Base-by-base conservation (phyloP, 2,888 invertebrate species). In the Folsomia candida region DNA sequence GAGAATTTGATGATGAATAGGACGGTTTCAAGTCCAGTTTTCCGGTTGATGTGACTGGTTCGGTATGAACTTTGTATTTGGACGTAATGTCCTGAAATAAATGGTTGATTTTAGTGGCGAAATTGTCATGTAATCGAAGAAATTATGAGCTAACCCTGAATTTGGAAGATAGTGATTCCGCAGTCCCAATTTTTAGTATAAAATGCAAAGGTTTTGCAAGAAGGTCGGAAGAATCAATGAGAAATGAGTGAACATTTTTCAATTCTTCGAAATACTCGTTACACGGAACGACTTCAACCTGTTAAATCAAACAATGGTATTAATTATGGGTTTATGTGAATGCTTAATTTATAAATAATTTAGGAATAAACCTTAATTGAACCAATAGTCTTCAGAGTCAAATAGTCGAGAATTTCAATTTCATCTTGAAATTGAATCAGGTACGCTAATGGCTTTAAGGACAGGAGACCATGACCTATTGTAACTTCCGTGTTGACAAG, bases 391-490 rank as follows among this genome's bases (percentile, higher is more conserved):
- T 66, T 62, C 24, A 71, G 67, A 3, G 22, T 69, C 2, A 67
- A 4, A 20, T 59, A 67, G 18, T 69, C 73, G 20, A 73, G 20
- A 47, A 75, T 71, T 14, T 67, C 71, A 3, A 58, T 11, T 14
- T 27, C 22, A 37, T 67, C 68, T 22, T 60, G 67, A 29, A 73
- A 65, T 6, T 70, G 69, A 0, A 71, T 51, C 20, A 70, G 47
- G 51, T 75, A 71, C 2, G 68, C 69, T 25, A 73, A 63, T 9
- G 73, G 70, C 29, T 75, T 73, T 22, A 75, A 57, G n/a, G 27
- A 64, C 22, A 75, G 29, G 1, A 69, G 2, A 4, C 60, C 60
- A 27, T 71, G 68, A 4, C 75, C 75, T 18, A 75, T 68, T 2
- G 64, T 67, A n/a, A 75, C 54, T 24, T 73, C 73, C 11, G 28